These are phyloP conservation scores for Drosophila meridiana DNA, from an alignment of 2,888 invertebrate species.

Conservation along the genomic window DNA sequence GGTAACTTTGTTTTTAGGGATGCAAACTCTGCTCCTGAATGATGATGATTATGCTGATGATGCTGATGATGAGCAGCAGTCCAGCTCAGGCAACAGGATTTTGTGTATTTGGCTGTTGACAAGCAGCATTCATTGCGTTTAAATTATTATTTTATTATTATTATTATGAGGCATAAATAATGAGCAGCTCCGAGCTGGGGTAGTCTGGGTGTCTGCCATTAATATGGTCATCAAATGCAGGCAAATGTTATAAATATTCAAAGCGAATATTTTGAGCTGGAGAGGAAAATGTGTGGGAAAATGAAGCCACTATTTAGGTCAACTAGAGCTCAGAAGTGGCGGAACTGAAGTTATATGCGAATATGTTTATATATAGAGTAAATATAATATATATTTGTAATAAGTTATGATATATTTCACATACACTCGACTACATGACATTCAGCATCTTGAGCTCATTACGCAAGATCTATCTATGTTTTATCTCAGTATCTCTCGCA, in stretches of 20 bases:
- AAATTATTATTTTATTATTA: slow-evolving; percentile 79
- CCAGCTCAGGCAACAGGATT: slow-evolving; percentile 41
- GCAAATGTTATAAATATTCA: slow-evolving; percentile 67
- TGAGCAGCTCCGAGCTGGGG: slow-evolving; percentile 33
- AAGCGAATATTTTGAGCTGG: slow-evolving; percentile 18
- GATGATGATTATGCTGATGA: slow-evolving; percentile 40
- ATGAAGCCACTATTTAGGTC: slow-evolving; percentile 16
- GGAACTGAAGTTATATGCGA: neutral
- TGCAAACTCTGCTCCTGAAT: slow-evolving; percentile 49
- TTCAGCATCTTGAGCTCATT: neutral
- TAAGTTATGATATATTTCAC: neutral
- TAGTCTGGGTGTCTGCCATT: slow-evolving; percentile 53
- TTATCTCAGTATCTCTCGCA: slow-evolving; percentile 9
- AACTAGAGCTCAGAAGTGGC: neutral
- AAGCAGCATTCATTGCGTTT: slow-evolving; percentile 75
- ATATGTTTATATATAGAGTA: neutral
- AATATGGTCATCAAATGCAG: slow-evolving; percentile 74
- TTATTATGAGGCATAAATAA: slow-evolving; percentile 67
- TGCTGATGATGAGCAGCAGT: slow-evolving; percentile 38
- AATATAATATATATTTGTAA: neutral
- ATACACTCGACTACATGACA: neutral
- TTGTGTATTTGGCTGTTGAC: slow-evolving; percentile 65
- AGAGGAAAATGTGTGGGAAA: slow-evolving; percentile 53
- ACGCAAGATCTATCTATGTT: neutral
- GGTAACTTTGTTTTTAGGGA: slow-evolving; percentile 68